These are phyloP conservation scores for Caenorhabditis japonica DNA, from an alignment of 2,888 invertebrate genomes.

Conservation along the genomic window DNA sequence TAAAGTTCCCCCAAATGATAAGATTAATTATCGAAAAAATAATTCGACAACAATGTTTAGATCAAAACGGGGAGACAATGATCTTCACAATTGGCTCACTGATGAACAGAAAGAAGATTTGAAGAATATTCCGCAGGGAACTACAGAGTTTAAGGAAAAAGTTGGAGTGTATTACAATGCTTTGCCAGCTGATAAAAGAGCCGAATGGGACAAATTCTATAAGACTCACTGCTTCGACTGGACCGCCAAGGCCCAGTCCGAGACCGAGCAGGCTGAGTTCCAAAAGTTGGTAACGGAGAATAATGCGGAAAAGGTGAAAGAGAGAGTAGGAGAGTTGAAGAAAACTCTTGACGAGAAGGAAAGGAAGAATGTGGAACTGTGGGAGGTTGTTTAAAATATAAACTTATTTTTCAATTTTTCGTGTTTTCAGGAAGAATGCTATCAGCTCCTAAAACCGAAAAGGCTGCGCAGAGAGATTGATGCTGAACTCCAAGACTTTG, in stretches of 20 bases:
- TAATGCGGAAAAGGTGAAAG: slow-evolving; percentile 48
- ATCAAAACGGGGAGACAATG: slow-evolving; percentile 20
- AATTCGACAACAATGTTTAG: too few relatives aligned
- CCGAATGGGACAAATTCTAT: slow-evolving; percentile 61
- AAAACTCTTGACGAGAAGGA: slow-evolving; percentile 55
- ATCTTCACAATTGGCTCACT: slow-evolving; percentile 56
- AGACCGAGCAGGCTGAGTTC: slow-evolving; percentile 32
- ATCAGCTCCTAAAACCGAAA: slow-evolving; percentile 29
- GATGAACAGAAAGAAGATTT: slow-evolving; percentile 52
- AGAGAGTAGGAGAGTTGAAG: slow-evolving; percentile 58
- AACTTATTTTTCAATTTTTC: neutral
- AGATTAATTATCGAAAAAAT: slow-evolving; percentile 37
- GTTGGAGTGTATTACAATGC: slow-evolving; percentile 52
- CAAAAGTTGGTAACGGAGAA: slow-evolving; percentile 44
- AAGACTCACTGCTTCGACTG: slow-evolving; percentile 57
- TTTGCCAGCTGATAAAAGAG: slow-evolving; percentile 45
- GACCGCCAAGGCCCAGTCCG: slow-evolving; percentile 44
- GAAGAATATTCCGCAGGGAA: slow-evolving; percentile 25
- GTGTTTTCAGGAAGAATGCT: slow-evolving; percentile 40
- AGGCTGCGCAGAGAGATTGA: slow-evolving; percentile 30
- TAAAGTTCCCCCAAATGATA: too few relatives aligned
- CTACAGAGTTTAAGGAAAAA: slow-evolving; percentile 52
- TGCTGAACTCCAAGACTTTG: slow-evolving; percentile 42
- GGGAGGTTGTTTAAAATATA: slow-evolving; percentile 27
- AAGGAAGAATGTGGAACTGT: slow-evolving; percentile 50